A percentile compares a stretch with the other conserved stretches of the same genome.
These are phyloP conservation scores for Gila robusta DNA, from an alignment of 2,797 vertebrate species.

Conservation along the genomic window DNA sequence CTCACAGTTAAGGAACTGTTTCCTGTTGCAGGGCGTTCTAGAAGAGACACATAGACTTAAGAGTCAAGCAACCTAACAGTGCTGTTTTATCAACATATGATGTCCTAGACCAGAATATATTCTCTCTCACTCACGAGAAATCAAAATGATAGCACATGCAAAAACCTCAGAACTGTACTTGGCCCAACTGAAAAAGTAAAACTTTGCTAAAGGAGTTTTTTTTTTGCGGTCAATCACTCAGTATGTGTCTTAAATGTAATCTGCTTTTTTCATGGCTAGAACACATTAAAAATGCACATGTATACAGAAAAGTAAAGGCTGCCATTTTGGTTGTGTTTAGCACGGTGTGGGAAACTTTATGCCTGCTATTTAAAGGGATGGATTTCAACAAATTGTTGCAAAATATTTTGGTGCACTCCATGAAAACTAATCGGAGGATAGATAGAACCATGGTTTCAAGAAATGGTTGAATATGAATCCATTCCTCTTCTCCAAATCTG, in stretches of 20 bases:
- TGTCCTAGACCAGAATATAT: slow-evolving; percentile 18
- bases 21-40: slow-evolving; percentile 31
- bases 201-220: neutral
- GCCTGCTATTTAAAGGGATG: slow-evolving; percentile 39
- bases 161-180: slow-evolving; percentile 9
- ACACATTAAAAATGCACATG: slow-evolving; percentile 6
- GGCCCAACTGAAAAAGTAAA: neutral
- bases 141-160: slow-evolving; percentile 40
- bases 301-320: slow-evolving; percentile 26
- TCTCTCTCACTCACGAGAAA: neutral
- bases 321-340: slow-evolving; percentile 13
- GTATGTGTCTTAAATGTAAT: neutral
- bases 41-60: slow-evolving; percentile 14
- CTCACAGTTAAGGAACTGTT: slow-evolving; percentile 23
- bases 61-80: slow-evolving; percentile 3
- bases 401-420: neutral
- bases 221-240: neutral
- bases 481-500: neutral
- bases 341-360: neutral
- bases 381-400: slow-evolving; percentile 9
- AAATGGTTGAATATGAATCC: neutral
- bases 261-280: neutral
- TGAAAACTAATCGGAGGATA: neutral
- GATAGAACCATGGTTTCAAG: slow-evolving; percentile 3
- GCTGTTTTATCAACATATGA: slow-evolving; percentile 16